Evolutionary conservation across 2,888 invertebrate genomes (phyloP), one percentile per base, ranked within the genome.

Genomic region (Amphipoea lucens): DNA sequence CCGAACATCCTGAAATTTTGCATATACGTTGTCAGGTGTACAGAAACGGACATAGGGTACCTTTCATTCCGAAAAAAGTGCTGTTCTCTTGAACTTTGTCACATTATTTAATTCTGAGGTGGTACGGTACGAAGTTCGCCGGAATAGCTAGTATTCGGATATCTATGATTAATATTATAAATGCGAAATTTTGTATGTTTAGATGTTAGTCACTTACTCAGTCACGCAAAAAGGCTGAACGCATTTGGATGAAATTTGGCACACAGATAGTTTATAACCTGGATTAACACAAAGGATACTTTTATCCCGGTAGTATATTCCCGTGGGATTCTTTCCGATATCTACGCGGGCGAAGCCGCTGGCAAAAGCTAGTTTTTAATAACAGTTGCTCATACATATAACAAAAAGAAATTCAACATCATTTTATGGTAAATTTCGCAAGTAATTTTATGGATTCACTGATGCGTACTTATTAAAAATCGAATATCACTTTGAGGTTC

Each of bases 391-490:
- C 17, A 12, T 20, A 48, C 23, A 0, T 23, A 23, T 17, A 57
- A 48, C 29, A 76, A n/a, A 57, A 68, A 68, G 9, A 74, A 40
- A 80, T 6, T 60, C 36, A 45, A 45, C 14, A n/a, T 29, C 40
- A 4, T 54, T 73, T 70, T 45, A 51, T 6, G 36, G 20, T 68
- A 62, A 54, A n/a, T 20, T 29, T 60, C 23, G 5, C n/a, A 45
- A 70, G 60, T 83, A n/a, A 63, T 83, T 51, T 69, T n/a, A 63
- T 51, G 48, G 51, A 60, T 45, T 54, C 66, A 71, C 29, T 62
- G 70, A 69, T 54, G 81, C 36, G 42, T 29, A 63, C 76, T 77
- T 76, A 81, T 69, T 76, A 60, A 76, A 75, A 74, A 85, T 69
- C 77, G 40, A 76, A 74, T 60, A 65, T 72, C 73, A 77, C 71